phyloP scores from a whole-genome alignment of 1,140 invertebrate genomes.

The Cyclina sinensis region DNA sequence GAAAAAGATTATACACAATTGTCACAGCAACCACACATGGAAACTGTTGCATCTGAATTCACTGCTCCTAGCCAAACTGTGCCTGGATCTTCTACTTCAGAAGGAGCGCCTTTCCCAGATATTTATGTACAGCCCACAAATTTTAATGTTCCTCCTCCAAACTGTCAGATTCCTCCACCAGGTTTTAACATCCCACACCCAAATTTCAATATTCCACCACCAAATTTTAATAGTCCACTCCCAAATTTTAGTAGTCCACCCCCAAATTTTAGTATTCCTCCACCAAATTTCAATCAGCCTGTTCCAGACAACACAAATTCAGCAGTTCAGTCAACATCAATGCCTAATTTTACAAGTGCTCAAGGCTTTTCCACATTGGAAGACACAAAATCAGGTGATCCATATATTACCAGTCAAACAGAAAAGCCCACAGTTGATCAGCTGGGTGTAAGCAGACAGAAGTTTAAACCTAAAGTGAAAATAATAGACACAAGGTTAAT shows the following conservation, averaged over 20 bases:
- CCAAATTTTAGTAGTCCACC: no score
- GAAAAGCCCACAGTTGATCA: neutral
- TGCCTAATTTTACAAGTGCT: neutral
- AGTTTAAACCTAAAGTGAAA: constrained; percentile 17
- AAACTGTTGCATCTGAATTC: neutral
- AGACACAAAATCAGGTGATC: neutral
- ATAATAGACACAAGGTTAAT: constrained; percentile 48
- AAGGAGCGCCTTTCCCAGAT: neutral
- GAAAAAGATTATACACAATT: neutral
- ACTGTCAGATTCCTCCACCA: neutral
- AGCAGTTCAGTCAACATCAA: no score
- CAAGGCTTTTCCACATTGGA: neutral
- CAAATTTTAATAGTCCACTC: constrained; percentile 3
- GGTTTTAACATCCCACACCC: neutral
- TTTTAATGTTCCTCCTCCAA: neutral
- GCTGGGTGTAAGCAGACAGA: neutral
- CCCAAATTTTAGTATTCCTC: constrained; percentile 13
- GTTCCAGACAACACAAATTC: neutral
- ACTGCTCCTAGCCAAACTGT: neutral
- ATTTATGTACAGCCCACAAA: neutral
- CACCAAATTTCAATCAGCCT: neutral
- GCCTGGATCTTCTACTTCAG: neutral
- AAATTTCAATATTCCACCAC: neutral
- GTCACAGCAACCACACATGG: neutral
- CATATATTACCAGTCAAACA: neutral